Evolutionary conservation across 2,113 vertebrate species (phyloP).

Genomic region (Gracilinanus agilis): DNA sequence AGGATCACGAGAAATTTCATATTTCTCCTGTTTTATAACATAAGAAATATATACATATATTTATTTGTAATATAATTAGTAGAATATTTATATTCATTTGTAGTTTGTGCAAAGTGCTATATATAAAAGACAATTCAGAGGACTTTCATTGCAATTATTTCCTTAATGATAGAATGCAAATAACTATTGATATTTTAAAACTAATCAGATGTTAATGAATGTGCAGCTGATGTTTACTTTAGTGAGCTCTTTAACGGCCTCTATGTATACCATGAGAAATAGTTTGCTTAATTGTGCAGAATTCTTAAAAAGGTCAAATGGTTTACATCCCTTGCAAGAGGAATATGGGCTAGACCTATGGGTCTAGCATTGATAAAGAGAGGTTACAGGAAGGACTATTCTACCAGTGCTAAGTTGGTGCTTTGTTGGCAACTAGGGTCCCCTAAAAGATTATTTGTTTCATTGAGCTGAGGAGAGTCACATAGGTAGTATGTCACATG

Average conservation of each 20-base stretch:
- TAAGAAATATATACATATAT: neutral
- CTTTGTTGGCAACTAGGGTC: neutral
- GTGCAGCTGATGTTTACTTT: constrained; percentile 29
- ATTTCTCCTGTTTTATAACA: neutral
- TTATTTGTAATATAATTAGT: neutral
- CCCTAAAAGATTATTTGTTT: neutral
- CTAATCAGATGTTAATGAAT: constrained; percentile 22
- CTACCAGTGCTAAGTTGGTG: neutral
- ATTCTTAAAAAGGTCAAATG: neutral
- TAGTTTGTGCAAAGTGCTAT: neutral
- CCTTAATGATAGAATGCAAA: neutral
- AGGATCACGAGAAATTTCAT: neutral
- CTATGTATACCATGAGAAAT: constrained; percentile 33
- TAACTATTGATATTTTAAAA: constrained; percentile 44
- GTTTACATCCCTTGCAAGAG: neutral
- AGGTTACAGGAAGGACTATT: neutral
- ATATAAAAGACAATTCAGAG: neutral
- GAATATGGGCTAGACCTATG: neutral
- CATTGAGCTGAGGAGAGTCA: neutral
- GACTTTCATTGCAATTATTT: neutral
- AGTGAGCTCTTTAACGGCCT: neutral
- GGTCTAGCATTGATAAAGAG: neutral
- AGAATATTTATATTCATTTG: neutral
- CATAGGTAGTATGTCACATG: neutral
- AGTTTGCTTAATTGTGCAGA: neutral